Percentiles rank a stretch among this genome's conserved stretches.
Evolutionary conservation across 1,140 invertebrate species (phyloP).

Genomic region (Bombus confusus): DNA sequence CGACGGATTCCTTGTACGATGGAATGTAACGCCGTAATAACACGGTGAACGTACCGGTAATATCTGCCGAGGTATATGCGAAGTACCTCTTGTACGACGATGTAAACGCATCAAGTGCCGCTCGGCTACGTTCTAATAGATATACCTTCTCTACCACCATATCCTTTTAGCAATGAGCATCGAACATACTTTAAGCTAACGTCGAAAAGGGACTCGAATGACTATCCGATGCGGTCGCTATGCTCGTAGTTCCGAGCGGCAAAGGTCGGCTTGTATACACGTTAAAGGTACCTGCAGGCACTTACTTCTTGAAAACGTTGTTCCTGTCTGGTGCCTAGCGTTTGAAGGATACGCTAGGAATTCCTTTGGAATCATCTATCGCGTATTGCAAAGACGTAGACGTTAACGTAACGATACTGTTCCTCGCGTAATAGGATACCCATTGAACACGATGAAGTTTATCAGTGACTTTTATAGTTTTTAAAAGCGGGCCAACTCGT

Average conservation of each 20-base stretch:
- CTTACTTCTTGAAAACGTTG: conserved; percentile 56
- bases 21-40: conserved; percentile 73
- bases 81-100: conserved; percentile 32
- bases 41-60: conserved; percentile 60
- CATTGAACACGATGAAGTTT: background rate
- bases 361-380: background rate
- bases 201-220: conserved; percentile 55
- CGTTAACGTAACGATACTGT: background rate
- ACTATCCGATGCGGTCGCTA: conserved; percentile 55
- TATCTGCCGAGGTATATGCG: conserved; percentile 57
- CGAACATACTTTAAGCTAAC: conserved; percentile 51
- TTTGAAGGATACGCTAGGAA: conserved; percentile 47
- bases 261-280: conserved; percentile 21
- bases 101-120: conserved; percentile 64
- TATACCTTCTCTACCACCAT: conserved; percentile 47
- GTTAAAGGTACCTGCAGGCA: conserved; percentile 29
- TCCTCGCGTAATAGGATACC: background rate
- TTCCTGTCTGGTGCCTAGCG: conserved; percentile 63
- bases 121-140: conserved; percentile 64
- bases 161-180: conserved; percentile 42
- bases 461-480: background rate
- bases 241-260: background rate
- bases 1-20: conserved; percentile 62
- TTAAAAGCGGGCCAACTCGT: background rate
- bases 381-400: background rate